Base-by-base conservation (phyloP, 2,888 invertebrate species). In the Ornithoptera priamus region DNA sequence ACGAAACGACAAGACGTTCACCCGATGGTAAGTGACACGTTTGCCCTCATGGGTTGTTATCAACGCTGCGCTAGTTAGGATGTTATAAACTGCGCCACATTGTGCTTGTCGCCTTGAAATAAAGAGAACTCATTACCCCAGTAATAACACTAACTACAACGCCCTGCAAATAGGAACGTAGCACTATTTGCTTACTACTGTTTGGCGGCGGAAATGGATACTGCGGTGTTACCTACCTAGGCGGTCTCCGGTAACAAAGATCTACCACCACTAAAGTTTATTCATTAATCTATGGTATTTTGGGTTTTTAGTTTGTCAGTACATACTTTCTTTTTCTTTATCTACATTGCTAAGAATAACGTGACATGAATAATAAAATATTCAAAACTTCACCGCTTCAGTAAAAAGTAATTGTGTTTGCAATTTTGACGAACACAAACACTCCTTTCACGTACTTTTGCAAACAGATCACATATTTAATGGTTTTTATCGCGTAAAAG, bases 261-360 rank as follows among this genome's bases (percentile, higher is more conserved):
- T 4, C 5, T 3, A 30, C 30, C 30, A 30, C 30, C 30, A 30
- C 4, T 30, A 30, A 30, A 30, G 3, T 59, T 50, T n/a, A 39
- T 24, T 46, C 17, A 65, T 62, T 58, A 24, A 65, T 62, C 20
- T 42, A 59, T 46, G 24, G 20, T 20, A 42, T 62, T 66, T 50
- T 30, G 42, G 8, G 18, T 53, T 70, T 65, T 59, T 62, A 53
- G 58, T 65, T 42, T 24, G 56, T 18, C 53, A 4, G 24, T 57
- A 12, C 39, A n/a, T 61, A 67, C 70, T 70, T 67, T 70, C 70
- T 70, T 60, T 70, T 70, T 62, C 61, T 22, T 56, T 69, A 67
- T 70, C 64, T 70, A 67, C 67, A 67, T 64, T 70, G 63, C 64
- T 50, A 70, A 70, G 67, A 67, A 67, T 60, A 64, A 70, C 67